Evolutionary conservation across 2,888 invertebrate species (phyloP), one percentile per base, ranked within the genome.

Genomic region (Xanthorhoe designata): DNA sequence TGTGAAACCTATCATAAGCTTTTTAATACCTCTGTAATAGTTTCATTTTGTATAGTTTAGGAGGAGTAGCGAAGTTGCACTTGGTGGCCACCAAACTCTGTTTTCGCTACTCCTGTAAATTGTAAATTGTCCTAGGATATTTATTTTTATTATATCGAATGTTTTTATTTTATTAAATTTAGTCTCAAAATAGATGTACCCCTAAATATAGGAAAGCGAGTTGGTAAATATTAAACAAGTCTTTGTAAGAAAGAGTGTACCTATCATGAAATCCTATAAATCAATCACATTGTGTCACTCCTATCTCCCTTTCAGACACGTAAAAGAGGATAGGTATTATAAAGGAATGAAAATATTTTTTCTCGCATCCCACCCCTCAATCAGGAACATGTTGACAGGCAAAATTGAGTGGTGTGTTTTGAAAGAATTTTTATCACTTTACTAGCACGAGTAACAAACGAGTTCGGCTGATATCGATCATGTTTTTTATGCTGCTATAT

Each of bases 391-490:
- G 67, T n/a, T 60, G 67, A 67, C 67, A 67, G 63, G 24, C 17
- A 38, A 60, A 63, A 63, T 67, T 63, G 66, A 67, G 62, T 59
- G 51, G 59, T 55, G 45, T 59, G 32, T 65, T 61, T 42, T 55
- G 35, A 19, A 51, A 38, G 32, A 45, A n/a, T 59, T 49, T 58
- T 64, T 47, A 59, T 64, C 53, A 50, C 52, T 62, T 32, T 50
- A n/a, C n/a, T n/a, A n/a, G 45, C 57, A 45, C 15, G 51, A 38
- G 24, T 47, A n/a, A 32, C 42, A 52, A 52, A 60, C 52, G 52
- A 29, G 52, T 29, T 60, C 52, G 51, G 42, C n/a, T 9, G 32
- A 17, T 17, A 6, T 47, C 17, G 47, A 47, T 15, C 13, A 47
- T 17, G 15, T 6, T 47, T 42, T 42, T 13, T 7, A 32, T 32